Evolutionary conservation across 2,888 invertebrate species (phyloP), one percentile per base, ranked within the genome.

Genomic region (Cetonia aurata): DNA sequence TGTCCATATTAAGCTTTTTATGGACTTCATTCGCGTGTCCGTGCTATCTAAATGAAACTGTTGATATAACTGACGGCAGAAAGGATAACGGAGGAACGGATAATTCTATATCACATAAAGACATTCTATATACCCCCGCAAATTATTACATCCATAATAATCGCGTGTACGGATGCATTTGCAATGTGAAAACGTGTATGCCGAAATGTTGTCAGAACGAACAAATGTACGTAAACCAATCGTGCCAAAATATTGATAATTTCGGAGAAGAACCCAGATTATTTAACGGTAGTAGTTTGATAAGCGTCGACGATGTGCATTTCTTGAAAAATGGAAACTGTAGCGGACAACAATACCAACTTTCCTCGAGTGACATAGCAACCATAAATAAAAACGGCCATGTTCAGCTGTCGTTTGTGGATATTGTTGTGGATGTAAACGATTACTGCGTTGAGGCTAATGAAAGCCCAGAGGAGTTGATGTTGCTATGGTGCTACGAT

Each of bases 151-250:
- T 2, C 9, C 6, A 71, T 3, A 55, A 70, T 33, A 60, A 69
- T 44, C 50, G 65, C 3, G 46, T 52, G 13, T 70, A 68, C 44
- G 77, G 77, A 4, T 77, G 77, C 69, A 67, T 76, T 19, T 77
- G 77, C 42, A 67, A 75, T 15, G n/a, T 75, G 6, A 74, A 71
- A 60, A 37, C 48, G 1, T 76, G 76, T 60, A 31, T 76, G 10
- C 62, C 72, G 17, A 76, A 76, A 68, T 76, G 76, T 48, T 75
- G 75, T 13, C 31, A 37, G 15, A n/a, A 67, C 3, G 66, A 57
- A 3, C 25, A 74, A 44, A 67, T 71, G 9, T 41, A 69, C 25
- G 6, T 69, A 2, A 68, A 73, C 8, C 48, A 37, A 19, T 53
- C 41, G 8, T 71, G 70, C 50, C 13, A 50, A 42, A 15, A 1